Evolutionary conservation across 2,113 vertebrate genomes (phyloP).

Genomic region (Drymodes brunneopygia): DNA sequence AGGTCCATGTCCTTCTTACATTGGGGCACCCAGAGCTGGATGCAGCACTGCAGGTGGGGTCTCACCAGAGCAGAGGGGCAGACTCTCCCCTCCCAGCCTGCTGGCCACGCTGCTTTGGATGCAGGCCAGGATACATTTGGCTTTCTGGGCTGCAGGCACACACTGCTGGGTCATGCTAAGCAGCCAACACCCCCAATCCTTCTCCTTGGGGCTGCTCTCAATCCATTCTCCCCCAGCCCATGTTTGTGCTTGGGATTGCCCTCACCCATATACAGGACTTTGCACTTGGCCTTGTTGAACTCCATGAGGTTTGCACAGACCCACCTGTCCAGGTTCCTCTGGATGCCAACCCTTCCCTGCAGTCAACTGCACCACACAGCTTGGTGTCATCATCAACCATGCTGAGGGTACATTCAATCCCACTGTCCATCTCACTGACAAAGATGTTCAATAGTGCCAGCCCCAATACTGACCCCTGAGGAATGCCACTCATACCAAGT

Average conservation of each 20-base stretch:
- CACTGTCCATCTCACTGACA: background rate
- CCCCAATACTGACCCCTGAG: background rate
- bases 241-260: no score
- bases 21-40: no score
- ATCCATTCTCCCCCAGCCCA: no score
- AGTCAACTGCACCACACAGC: background rate
- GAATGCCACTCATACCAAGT: background rate
- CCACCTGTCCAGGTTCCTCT: no score
- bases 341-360: background rate
- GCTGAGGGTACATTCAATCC: background rate
- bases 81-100: background rate
- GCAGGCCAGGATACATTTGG: background rate
- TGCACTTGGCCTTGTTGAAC: no score
- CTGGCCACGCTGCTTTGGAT: background rate
- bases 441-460: background rate
- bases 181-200: background rate
- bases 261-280: no score
- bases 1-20: background rate
- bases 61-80: background rate
- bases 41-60: no score
- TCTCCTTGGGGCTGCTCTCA: background rate
- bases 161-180: background rate
- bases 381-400: rapidly evolving
- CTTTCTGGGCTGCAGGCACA: background rate
- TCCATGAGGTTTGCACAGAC: no score